Conservation (phyloP, 2,113 vertebrate species). For the Salvator merianae region DNA sequence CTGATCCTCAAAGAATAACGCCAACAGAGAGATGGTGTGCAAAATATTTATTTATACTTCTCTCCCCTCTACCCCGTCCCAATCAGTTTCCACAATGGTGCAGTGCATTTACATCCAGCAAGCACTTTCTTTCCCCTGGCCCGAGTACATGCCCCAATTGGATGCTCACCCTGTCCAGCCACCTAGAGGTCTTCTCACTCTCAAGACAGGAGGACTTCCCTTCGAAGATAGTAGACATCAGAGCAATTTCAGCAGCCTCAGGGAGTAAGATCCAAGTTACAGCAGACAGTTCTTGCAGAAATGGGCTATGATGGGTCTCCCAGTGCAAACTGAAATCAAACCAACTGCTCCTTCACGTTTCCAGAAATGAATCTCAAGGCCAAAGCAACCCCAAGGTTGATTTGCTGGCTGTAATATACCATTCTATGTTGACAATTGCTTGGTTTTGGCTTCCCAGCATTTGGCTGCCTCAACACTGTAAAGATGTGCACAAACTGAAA, state of each 20-base stretch:
- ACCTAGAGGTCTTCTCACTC: background rate
- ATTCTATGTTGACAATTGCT: no score
- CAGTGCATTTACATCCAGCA: background rate
- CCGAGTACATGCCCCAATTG: background rate
- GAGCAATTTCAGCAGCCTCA: background rate
- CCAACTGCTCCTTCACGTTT: background rate
- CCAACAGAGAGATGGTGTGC: slow-evolving; percentile 34
- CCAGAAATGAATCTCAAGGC: background rate
- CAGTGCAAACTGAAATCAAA: background rate
- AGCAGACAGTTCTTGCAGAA: slow-evolving; percentile 5
- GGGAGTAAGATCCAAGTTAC: background rate
- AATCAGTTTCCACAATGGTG: slow-evolving; percentile 47
- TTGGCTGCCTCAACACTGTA: no score
- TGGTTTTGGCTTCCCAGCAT: no score
- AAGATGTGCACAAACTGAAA: no score
- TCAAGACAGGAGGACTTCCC: no score
- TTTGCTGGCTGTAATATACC: no score
- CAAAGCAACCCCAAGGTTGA: no score
- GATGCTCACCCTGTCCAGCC: background rate
- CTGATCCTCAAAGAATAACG: no score
- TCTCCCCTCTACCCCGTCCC: background rate
- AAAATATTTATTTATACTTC: slow-evolving; percentile 74
- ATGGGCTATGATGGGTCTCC: background rate
- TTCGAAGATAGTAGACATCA: background rate
- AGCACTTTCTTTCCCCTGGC: background rate